phyloP scores from a whole-genome alignment of 2,797 vertebrate genomes.

The Hydrocynus forskahlii region DNA sequence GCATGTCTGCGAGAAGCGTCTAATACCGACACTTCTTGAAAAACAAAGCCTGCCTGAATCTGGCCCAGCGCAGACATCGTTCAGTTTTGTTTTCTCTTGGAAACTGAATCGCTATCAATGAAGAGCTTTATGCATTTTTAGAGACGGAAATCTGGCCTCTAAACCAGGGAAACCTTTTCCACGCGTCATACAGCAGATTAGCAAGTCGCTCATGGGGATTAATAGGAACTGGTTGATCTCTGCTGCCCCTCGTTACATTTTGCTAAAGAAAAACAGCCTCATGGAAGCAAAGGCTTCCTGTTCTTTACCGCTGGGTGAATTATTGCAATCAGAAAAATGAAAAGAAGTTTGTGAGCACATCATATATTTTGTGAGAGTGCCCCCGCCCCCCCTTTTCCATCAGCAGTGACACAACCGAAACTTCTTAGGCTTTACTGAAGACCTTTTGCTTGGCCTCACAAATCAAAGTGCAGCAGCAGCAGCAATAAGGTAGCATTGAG shows the following conservation, averaged over 20 bases:
- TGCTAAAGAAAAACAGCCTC: constrained; percentile 50
- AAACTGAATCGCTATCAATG: constrained; percentile 29
- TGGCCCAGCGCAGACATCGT: constrained; percentile 30
- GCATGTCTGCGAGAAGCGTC: background rate
- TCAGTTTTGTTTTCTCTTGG: constrained; percentile 28
- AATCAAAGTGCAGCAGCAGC: constrained; percentile 76
- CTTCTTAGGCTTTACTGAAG: constrained; percentile 52
- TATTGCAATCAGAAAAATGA: constrained; percentile 43
- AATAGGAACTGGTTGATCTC: constrained; percentile 43
- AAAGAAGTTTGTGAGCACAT: constrained; percentile 26
- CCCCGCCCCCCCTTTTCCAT: constrained; percentile 42
- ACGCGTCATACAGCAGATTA: constrained; percentile 51
- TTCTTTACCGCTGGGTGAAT: constrained; percentile 42
- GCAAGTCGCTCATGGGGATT: constrained; percentile 48
- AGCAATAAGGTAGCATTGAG: constrained; percentile 84
- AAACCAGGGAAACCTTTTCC: constrained; percentile 33
- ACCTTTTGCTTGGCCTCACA: constrained; percentile 78
- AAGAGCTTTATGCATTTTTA: constrained; percentile 54
- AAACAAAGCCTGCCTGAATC: constrained; percentile 35
- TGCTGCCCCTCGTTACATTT: constrained; percentile 48
- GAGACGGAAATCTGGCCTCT: constrained; percentile 40
- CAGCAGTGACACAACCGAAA: constrained; percentile 52
- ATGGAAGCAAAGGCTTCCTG: constrained; percentile 56
- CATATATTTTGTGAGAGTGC: constrained; percentile 40
- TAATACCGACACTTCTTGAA: constrained; percentile 25